Conservation (phyloP, 2,113 vertebrate genomes). For the Xerus inauris region DNA sequence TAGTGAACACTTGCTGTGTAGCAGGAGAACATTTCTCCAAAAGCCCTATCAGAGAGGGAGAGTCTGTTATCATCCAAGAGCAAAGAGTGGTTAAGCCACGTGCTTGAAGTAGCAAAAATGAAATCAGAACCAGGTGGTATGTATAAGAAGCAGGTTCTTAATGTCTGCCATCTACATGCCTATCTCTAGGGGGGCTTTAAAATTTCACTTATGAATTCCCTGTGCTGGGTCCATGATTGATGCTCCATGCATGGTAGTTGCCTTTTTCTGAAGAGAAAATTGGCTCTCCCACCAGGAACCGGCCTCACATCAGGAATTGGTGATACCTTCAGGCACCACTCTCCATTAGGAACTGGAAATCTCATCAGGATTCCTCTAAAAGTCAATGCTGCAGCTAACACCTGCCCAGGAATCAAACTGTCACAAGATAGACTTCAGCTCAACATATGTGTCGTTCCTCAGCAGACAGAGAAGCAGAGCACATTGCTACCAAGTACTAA, state of each 20-base stretch:
- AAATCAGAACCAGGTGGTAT: neutral
- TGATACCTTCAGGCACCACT: neutral
- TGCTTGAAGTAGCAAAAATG: neutral
- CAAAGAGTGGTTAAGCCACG: neutral
- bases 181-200: neutral
- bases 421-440: neutral
- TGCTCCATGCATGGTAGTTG: neutral
- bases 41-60: neutral
- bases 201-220: neutral
- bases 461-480: slow-evolving; percentile 9
- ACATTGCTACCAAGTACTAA: neutral
- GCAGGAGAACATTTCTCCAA: neutral
- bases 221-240: neutral
- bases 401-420: neutral
- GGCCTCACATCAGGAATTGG: neutral
- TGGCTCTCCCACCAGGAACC: neutral
- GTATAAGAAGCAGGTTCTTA: neutral
- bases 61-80: neutral
- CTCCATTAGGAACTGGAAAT: neutral
- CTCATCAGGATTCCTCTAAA: neutral
- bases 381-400: neutral
- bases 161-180: neutral
- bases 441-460: neutral
- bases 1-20: neutral
- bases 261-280: slow-evolving; percentile 26